Conservation (phyloP, 2,113 vertebrate genomes). For the Suricata suricatta region DNA sequence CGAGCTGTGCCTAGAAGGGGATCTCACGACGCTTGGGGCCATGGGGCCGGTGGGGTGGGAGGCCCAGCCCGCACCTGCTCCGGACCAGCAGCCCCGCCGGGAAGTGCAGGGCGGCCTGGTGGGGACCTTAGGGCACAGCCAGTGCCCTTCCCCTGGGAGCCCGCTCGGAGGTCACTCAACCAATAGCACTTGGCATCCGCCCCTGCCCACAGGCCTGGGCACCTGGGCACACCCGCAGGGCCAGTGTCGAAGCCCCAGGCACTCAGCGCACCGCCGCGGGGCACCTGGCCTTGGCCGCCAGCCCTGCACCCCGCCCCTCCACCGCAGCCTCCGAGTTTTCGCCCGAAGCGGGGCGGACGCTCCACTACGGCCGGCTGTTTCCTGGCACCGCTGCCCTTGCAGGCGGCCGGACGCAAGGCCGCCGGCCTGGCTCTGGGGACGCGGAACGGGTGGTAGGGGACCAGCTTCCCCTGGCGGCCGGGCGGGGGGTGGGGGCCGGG, state of each 20-base stretch:
- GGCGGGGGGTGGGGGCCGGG: not conserved
- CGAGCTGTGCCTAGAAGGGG: not conserved
- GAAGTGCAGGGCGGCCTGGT: not conserved
- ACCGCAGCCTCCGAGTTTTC: not conserved
- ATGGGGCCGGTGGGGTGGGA: rapidly evolving
- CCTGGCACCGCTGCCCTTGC: not conserved
- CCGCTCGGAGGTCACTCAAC: not conserved
- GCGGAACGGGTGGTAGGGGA: not conserved
- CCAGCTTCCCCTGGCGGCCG: not conserved
- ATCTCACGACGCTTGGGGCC: rapidly evolving
- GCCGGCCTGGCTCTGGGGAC: not conserved
- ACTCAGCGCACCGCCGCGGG: rapidly evolving
- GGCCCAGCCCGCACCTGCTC: not conserved
- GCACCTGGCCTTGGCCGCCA: not conserved
- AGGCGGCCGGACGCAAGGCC: not conserved
- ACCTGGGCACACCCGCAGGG: not conserved
- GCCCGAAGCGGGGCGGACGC: slow-evolving; percentile 65
- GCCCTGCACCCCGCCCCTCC: slow-evolving; percentile 31
- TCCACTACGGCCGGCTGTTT: not conserved
- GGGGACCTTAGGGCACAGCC: not conserved
- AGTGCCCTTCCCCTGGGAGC: not conserved
- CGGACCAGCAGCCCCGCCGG: not conserved
- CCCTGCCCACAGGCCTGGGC: not conserved
- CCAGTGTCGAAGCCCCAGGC: not conserved
- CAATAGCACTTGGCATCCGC: not conserved